Base-by-base conservation (phyloP, 2,888 invertebrate species). In the Smittia sp. region DNA sequence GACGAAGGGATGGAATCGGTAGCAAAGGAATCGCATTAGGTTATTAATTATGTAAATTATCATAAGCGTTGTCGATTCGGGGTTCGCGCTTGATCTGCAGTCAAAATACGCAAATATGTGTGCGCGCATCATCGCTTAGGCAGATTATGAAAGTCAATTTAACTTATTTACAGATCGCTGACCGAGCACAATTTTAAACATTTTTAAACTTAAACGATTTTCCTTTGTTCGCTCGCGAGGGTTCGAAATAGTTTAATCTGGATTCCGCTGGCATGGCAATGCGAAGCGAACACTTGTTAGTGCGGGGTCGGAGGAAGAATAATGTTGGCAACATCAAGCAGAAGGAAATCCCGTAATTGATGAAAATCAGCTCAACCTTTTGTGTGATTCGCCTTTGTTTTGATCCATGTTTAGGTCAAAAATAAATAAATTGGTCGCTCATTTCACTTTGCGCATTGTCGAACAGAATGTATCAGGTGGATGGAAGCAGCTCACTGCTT, bases 61-160 rank as follows among this genome's bases (percentile, higher is more conserved):
- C 20, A 58, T 58, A 52, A 52, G 15, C 15, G 15, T 52, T 52
- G 52, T 52, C 13, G 13, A 52, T n/a, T 58, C 20, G 4, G 46
- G 15, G 11, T 46, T 46, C 46, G n/a, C 15, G 32, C 32, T 32
- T 9, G 32, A 32, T 32, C 32, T 6, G 32, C 32, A 46, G n/a
- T n/a, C 46, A 46, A 46, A 46, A 46, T n/a, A 46, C 46, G 46
- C 46, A 46, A 46, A 2, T 46, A 11, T 46, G 46, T 46, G 46
- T 11, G 11, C 18, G 58, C 58, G 18, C 18, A 58, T 18, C 18
- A 58, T 58, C 58, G 20, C 22, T 58, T 58, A 58, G 66, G 20
- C 11, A 32, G 67, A 67, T 41, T 67, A 67, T 67, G 67, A 67
- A 67, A 67, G 67, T 67, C 67, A 67, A 67, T 67, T 67, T 67